Evolutionary conservation across 1,140 invertebrate species (phyloP), one percentile per base, ranked within the genome.

Genomic region (Branchinecta lynchi): DNA sequence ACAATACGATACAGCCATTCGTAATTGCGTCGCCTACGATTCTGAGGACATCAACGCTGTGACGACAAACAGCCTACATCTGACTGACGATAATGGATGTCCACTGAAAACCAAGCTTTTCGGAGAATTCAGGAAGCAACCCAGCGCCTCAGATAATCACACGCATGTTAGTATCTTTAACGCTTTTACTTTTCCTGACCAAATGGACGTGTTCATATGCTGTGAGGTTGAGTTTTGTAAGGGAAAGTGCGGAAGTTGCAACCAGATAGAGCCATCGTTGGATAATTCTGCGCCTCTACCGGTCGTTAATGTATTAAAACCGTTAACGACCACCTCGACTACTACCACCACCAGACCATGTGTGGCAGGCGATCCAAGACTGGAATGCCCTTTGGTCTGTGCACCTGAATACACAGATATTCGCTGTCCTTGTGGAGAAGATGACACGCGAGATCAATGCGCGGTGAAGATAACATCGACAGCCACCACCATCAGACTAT

Each of bases 1-100:
- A 65, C 82, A 82, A 51, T 88, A 85, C 74, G 87, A 87, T 74
- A 78, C 88, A 3, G 81, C 83, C 71, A 85, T 89, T 12, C 81
- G 85, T 70, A 86, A 88, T 75, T 88, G 87, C 74, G 87, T 84
- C 82, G 87, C 87, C 3, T 87, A 86, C 72, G 86, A 87, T 73
- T 80, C 77, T 69, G 84, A 85, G 68, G 80, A 85, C 65, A 86
- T 86, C 73, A 81, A 86, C 44, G 80, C 79, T 70, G 77, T 81
- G 8, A 79, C 81, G 8, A 85, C 85, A 0, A 82, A 81, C 66
- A 84, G 80, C 72, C 78, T 87, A n/a, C 84, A 86, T 73, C 77
- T 87, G 0, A 86, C 86, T 0, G 84, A 85, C 74, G 81, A 81
- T 71, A 79, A 83, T 70, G 86, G 86, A 51, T 87, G 86, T 74